phyloP scores from a whole-genome alignment of 2,888 invertebrate species.

The Rhingia rostrata region DNA sequence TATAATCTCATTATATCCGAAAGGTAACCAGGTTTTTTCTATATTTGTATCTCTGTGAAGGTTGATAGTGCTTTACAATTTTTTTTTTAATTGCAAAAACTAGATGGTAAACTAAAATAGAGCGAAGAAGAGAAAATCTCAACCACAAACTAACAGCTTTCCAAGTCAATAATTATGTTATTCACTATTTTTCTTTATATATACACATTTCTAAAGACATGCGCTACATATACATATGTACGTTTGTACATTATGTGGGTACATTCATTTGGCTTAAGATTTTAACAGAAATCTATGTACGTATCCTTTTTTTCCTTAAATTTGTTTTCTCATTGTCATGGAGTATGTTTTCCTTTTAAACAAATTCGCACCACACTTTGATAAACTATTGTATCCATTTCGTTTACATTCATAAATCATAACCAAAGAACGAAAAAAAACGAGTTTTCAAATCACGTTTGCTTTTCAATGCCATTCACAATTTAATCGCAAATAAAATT shows the following conservation, averaged over 20 bases:
- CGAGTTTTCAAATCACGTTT: conserved; percentile 26
- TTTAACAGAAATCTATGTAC: conserved; percentile 44
- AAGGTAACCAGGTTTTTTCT: conserved; percentile 33
- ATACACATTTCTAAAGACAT: conserved; percentile 69
- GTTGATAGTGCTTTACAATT: conserved; percentile 20
- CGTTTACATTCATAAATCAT: conserved; percentile 21
- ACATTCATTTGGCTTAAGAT: conserved; percentile 42
- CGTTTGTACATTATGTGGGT: conserved; percentile 19
- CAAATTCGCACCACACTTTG: neutral
- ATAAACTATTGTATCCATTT: neutral
- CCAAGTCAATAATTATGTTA: conserved; percentile 72
- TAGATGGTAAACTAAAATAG: conserved; percentile 31
- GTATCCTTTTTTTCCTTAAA: conserved; percentile 14
- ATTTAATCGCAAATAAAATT: conserved; percentile 2
- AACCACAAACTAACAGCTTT: conserved; percentile 70
- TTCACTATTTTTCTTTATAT: conserved; percentile 67
- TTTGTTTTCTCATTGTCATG: conserved; percentile 27
- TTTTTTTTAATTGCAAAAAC: conserved; percentile 29
- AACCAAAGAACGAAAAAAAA: conserved; percentile 1
- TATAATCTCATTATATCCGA: conserved; percentile 62
- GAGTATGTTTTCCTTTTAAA: conserved; percentile 1
- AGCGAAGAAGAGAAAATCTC: conserved; percentile 41
- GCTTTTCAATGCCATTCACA: conserved; percentile 54
- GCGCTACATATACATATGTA: conserved; percentile 53
- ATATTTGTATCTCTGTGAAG: conserved; percentile 13